Conservation (phyloP, 1,140 invertebrate genomes). For the Drosophila ambigua region DNA sequence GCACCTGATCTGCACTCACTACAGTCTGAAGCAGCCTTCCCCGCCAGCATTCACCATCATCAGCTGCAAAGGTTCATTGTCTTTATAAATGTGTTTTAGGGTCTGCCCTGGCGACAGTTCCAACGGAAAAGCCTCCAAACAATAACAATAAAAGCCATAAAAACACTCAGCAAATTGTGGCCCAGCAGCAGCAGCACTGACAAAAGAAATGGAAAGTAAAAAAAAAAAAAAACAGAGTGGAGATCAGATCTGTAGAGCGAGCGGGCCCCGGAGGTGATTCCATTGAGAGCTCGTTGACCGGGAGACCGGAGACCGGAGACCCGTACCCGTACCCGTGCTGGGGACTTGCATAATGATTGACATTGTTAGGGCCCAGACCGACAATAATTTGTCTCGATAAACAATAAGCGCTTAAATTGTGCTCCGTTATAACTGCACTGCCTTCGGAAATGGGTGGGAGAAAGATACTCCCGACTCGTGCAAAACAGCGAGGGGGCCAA, state of each 20-base stretch:
- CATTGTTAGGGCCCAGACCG: conserved; percentile 43
- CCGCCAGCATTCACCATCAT: background rate
- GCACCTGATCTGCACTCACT: background rate
- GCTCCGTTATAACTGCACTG: conserved; percentile 68
- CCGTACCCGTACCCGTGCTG: conserved; percentile 5
- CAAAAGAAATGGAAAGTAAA: conserved; percentile 80
- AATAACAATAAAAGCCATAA: conserved; percentile 20
- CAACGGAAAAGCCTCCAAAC: conserved; percentile 55
- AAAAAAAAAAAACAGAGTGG: conserved; percentile 26
- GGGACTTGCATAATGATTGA: conserved; percentile 78
- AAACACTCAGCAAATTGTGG: conserved; percentile 23
- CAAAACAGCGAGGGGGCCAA: conserved; percentile 50
- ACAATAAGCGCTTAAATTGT: conserved; percentile 63
- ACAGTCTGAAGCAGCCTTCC: too few relatives aligned
- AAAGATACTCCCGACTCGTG: conserved; percentile 40
- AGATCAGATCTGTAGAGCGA: too few relatives aligned
- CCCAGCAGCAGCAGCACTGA: conserved; percentile 49
- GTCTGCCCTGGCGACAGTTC: conserved; percentile 40
- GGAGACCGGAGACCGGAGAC: conserved; percentile 50
- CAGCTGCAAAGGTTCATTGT: conserved; percentile 57
- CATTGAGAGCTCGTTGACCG: conserved; percentile 66
- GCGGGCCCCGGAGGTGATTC: conserved; percentile 27
- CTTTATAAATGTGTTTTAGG: conserved; percentile 58
- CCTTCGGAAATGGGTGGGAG: background rate
- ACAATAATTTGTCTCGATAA: conserved; percentile 72